Percentiles rank a stretch among this genome's conserved stretches.
phyloP scores from a whole-genome alignment of 2,797 vertebrate species.

The Rhynchonycteris naso region DNA sequence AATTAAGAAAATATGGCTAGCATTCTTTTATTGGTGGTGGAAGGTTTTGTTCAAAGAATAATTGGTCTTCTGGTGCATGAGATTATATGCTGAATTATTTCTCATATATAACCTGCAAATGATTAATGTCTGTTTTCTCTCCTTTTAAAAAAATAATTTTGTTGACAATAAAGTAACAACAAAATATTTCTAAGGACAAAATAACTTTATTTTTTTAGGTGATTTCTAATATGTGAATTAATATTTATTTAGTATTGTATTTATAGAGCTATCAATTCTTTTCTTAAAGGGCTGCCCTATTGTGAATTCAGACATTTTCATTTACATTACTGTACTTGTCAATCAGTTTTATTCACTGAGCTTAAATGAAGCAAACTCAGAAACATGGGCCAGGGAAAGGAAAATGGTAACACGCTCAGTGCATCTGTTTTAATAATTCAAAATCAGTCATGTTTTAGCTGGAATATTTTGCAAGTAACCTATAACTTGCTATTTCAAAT shows the following conservation, averaged over 20 bases:
- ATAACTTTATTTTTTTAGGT: constrained; percentile 35
- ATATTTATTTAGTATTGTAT: constrained; percentile 1
- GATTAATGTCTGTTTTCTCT: constrained; percentile 51
- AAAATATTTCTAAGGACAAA: constrained; percentile 51
- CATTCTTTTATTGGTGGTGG: constrained; percentile 62
- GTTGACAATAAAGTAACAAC: constrained; percentile 11
- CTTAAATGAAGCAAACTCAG: constrained; percentile 58
- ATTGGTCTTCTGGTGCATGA: constrained; percentile 57
- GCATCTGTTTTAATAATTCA: constrained; percentile 13
- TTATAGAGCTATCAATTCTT: constrained; percentile 47
- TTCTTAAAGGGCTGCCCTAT: not conserved
- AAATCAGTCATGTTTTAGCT: not conserved
- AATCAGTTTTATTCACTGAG: constrained; percentile 53
- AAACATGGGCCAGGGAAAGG: not conserved
- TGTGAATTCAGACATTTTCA: constrained; percentile 57
- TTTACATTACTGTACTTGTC: constrained; percentile 61
- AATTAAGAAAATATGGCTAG: constrained; percentile 71
- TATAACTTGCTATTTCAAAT: not conserved
- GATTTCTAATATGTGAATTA: constrained; percentile 14
- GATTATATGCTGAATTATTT: constrained; percentile 49
- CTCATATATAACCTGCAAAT: constrained; percentile 45
- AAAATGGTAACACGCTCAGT: constrained; percentile 17
- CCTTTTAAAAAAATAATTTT: constrained; percentile 56
- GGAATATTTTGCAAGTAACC: constrained; percentile 4
- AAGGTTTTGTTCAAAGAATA: constrained; percentile 69